Evolutionary conservation across 35 echinoderm and acorn worm species (phyloP).

Genomic region (Anneissia japonica): DNA sequence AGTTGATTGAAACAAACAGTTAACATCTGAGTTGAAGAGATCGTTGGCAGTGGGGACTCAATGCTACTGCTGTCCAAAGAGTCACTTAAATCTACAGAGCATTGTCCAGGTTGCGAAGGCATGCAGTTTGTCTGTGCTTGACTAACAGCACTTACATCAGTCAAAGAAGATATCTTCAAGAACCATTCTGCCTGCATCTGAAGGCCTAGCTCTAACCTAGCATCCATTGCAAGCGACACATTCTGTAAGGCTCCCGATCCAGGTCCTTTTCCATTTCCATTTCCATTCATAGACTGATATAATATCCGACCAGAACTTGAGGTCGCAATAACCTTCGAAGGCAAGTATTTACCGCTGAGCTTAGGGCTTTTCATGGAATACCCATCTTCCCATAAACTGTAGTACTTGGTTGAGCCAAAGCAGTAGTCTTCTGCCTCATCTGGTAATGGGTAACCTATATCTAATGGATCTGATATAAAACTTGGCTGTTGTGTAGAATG

Average conservation of each 20-base stretch:
- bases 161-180: conserved; percentile 65
- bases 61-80: conserved; percentile 15
- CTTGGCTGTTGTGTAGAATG: background rate
- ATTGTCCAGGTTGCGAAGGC: conserved; percentile 1
- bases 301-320: background rate
- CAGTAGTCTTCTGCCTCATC: background rate
- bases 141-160: conserved; percentile 67
- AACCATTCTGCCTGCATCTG: conserved; percentile 94
- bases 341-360: background rate
- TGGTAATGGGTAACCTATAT: background rate
- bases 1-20: conserved; percentile 75
- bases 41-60: background rate
- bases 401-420: background rate
- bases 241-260: conserved; percentile 15
- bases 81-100: conserved; percentile 15
- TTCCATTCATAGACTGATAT: background rate
- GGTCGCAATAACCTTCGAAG: too few relatives aligned
- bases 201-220: conserved; percentile 83
- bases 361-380: background rate
- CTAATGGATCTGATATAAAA: background rate
- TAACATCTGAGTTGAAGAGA: conserved; percentile 61
- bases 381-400: background rate
- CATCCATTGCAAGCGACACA: conserved; percentile 88
- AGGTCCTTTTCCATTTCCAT: background rate
- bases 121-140: conserved; percentile 44